Evolutionary conservation across 2,888 invertebrate species (phyloP), one percentile per base, ranked within the genome.

Genomic region (Liopterus haemorrhoidalis): DNA sequence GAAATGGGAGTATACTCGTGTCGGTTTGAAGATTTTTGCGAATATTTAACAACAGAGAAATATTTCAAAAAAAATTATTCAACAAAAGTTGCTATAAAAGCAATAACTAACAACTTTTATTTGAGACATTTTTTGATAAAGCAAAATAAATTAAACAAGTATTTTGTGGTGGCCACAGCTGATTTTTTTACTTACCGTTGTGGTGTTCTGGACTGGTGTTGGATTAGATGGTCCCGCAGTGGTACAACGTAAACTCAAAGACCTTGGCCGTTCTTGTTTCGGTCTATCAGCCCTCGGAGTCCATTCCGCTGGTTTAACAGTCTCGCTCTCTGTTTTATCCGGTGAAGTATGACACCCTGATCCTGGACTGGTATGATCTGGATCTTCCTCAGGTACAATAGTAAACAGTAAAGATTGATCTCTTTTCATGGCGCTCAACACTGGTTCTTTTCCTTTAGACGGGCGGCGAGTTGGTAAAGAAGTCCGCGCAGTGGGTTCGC

Each of bases 321-420:
- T 55, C 32, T 56, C 51, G 46, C 52, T 43, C n/a, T 25, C 21
- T 6, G 50, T 54, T n/a, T n/a, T n/a, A n/a, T n/a, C n/a, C n/a
- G n/a, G n/a, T n/a, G n/a, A n/a, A n/a, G n/a, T n/a, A 4, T 12
- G 16, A n/a, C 11, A 8, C 25, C n/a, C n/a, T n/a, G 18, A 11
- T 30, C 30, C 41, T 2, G 43, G 46, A 12, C 43, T 31, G 4
- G 55, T 52, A 16, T 56, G 51, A 32, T 63, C 62, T 19, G 67
- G 68, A 36, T 78, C 80, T 60, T 89, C 88, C 69, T 88, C 88
- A 2, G 86, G 85, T 38, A 88, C 88, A 3, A 87, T 84, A 0
- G 87, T 86, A 59, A 88, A 88, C 21, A 88, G 80, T 2, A 86
- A 66, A 0, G 87, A 86, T 50, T 83, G 82, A 62, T 87, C 87